Conservation (phyloP, 2,888 invertebrate genomes). For the Ashinkailepas kermadecensis region DNA sequence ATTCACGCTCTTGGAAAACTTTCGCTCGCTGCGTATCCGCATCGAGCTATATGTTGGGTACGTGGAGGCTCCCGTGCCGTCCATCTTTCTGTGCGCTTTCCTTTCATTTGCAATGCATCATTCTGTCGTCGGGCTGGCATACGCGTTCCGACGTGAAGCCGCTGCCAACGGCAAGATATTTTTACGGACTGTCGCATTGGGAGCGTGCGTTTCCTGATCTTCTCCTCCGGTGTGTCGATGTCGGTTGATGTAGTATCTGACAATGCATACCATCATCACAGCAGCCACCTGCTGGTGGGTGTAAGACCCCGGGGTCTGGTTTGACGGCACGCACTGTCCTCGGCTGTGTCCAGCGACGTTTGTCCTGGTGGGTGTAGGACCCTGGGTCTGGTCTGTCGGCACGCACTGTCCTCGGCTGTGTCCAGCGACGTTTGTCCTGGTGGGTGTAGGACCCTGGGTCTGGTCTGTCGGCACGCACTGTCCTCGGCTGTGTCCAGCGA, state of each 20-base stretch:
- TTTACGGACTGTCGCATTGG: too few species aligned
- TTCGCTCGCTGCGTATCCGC: background rate
- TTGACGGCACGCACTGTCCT: background rate
- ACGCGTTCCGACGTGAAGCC: background rate
- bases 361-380: too few species aligned
- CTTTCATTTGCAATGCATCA: conserved; percentile 8
- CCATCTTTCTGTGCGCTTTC: background rate
- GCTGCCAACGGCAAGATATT: too few species aligned
- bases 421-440: too few species aligned
- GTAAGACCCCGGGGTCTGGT: background rate
- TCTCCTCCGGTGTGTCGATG: too few species aligned
- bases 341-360: background rate
- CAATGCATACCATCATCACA: too few species aligned
- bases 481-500: background rate
- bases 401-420: background rate
- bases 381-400: background rate
- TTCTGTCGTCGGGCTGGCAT: background rate
- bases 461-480: background rate
- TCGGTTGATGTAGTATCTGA: too few species aligned
- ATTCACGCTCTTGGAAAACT: too few species aligned
- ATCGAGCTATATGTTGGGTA: background rate
- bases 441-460: background rate
- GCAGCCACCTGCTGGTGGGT: too few species aligned
- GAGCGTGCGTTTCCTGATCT: too few species aligned
- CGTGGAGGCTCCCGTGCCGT: background rate